Conservation (phyloP, 2,113 vertebrate genomes). For the Hippocampus guttulatus region DNA sequence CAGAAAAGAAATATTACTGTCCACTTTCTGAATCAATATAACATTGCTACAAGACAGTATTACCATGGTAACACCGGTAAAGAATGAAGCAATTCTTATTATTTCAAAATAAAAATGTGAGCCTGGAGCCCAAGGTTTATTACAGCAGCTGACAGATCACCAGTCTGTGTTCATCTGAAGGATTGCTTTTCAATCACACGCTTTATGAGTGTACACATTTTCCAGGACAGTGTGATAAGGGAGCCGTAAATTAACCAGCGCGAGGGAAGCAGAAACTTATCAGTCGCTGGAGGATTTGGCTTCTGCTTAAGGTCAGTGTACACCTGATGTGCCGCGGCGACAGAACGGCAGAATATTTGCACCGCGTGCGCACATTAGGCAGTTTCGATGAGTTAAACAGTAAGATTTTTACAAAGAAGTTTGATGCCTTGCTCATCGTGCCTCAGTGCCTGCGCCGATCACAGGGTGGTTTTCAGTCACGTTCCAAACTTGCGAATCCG, state of each 20-base stretch:
- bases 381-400: conserved; percentile 25
- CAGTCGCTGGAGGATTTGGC: conserved; percentile 56
- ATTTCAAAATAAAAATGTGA: conserved; percentile 98
- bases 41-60: conserved; percentile 94
- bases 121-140: conserved; percentile 98
- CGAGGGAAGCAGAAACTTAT: conserved; percentile 77
- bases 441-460: neutral
- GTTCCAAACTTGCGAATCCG: neutral
- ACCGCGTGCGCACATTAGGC: conserved; percentile 41
- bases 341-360: conserved; percentile 57
- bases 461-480: neutral
- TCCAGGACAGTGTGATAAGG: conserved; percentile 83
- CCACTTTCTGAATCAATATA: conserved; percentile 99
- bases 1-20: conserved; percentile 99
- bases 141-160: conserved; percentile 91
- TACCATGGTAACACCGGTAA: conserved; percentile 99
- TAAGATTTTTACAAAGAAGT: conserved; percentile 10
- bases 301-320: conserved; percentile 36
- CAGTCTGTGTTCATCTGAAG: conserved; percentile 94
- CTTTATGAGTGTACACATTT: conserved; percentile 92
- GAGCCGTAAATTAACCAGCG: conserved; percentile 73
- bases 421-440: neutral
- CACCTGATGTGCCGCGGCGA: conserved; percentile 54
- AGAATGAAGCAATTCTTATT: conserved; percentile 99
- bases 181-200: conserved; percentile 94